These are phyloP conservation scores for Puffinus mauretanicus DNA, from an alignment of 2,113 vertebrate species.

Conservation along the genomic window DNA sequence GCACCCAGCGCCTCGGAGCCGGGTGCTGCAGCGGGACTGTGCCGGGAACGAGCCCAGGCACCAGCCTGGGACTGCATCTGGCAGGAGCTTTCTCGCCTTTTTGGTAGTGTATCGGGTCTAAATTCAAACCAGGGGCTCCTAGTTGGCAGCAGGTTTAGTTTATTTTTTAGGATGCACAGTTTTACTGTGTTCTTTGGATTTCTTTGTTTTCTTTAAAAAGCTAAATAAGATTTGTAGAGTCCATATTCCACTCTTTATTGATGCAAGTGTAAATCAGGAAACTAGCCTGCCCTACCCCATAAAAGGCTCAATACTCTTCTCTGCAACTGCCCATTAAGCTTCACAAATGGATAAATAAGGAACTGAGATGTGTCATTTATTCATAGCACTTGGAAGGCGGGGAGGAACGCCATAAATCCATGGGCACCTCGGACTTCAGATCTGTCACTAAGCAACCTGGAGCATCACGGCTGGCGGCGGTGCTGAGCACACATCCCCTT, in stretches of 20 bases:
- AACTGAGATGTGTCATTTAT: constrained; percentile 14
- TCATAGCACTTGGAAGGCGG: neutral
- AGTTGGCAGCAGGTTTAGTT: neutral
- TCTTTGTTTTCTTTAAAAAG: neutral
- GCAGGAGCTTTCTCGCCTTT: neutral
- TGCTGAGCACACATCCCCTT: neutral
- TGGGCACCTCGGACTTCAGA: neutral
- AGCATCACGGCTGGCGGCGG: neutral
- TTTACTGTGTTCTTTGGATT: neutral
- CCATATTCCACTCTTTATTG: neutral
- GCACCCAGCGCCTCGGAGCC: neutral
- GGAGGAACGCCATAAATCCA: neutral
- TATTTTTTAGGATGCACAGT: neutral
- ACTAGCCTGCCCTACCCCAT: neutral
- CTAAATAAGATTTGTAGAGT: neutral
- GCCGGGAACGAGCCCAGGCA: neutral
- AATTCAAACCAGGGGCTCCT: neutral
- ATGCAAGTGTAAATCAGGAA: neutral
- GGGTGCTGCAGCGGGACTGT: neutral
- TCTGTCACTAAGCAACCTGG: neutral
- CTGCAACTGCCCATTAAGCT: neutral
- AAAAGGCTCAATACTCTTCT: neutral
- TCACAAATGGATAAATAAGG: constrained; percentile 44
- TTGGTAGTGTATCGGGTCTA: rapidly evolving
- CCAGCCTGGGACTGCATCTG: neutral